Evolutionary conservation across 2,888 invertebrate species (phyloP).

Genomic region (Suillia variegata): DNA sequence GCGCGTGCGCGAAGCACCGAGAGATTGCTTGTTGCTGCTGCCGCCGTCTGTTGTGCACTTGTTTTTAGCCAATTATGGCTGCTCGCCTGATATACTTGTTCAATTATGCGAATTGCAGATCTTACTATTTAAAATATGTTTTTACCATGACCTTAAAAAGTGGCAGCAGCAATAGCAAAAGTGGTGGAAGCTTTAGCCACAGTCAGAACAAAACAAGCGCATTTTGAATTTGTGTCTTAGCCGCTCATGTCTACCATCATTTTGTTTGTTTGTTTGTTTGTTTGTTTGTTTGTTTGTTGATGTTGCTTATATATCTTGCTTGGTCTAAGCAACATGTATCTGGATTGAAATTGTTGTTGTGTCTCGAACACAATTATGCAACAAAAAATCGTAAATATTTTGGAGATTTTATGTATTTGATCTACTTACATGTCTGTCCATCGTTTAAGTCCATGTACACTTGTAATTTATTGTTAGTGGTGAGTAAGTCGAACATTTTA

Average conservation of each 20-base stretch:
- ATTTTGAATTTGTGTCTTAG: no score
- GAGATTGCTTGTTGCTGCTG: slow-evolving; percentile 6
- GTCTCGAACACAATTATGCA: no score
- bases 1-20: no score
- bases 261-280: not conserved
- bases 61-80: not conserved
- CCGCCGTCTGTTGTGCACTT: not conserved
- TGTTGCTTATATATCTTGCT: slow-evolving; percentile 4
- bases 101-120: slow-evolving; percentile 50
- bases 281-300: not conserved
- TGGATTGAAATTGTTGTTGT: not conserved
- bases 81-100: slow-evolving; percentile 28
- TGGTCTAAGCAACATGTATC: not conserved
- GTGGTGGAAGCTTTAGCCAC: not conserved
- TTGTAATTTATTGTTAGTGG: no score
- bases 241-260: not conserved
- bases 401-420: no score
- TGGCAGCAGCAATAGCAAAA: slow-evolving; percentile 30
- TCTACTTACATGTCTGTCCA: no score
- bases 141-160: slow-evolving; percentile 47
- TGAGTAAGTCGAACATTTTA: no score
- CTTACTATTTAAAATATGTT: slow-evolving; percentile 4
- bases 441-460: no score
- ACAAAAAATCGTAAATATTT: no score
- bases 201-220: no score